Base-by-base conservation (phyloP, 2,797 vertebrate genomes). In the Glyptemys insculpta region DNA sequence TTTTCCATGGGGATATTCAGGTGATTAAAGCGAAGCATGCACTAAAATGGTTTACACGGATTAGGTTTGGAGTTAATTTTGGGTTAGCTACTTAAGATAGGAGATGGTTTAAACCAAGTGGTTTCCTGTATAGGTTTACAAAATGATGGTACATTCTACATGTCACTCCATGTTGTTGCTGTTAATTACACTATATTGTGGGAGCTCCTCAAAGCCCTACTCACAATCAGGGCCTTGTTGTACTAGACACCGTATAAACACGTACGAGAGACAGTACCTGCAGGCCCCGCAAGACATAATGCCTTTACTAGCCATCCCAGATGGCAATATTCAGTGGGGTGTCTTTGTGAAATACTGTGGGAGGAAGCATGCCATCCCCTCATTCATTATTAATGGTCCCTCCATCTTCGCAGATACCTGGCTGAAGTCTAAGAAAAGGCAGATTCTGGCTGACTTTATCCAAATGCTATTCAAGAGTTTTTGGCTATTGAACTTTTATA, bases 371-470 rank as follows among this genome's bases (percentile, higher is more conserved):
- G 31, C 6, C 31, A 34, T 34, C 59, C 31, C 59, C 15, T 47
- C 18, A 18, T 31, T 44, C 6, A 50, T 4, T 65, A 3, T 3
- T 25, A 21, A 3, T 2, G 29, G n/a, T 54, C 89, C 56, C 62
- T 82, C 1, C 0, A 29, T 34, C 56, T 53, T 41, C 72, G 2
- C 41, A 54, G 21, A 34, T 4, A 62, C 31, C 59, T 34, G 59
- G 7, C 15, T 34, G 6, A 62, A 62, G 29, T 9, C 50, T 84
- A 82, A 10, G 12, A 21, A 21, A 5, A n/a, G 65, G 31, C 31
- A 8, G 0, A 1, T 80, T 90, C 56, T 29, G 12, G 44, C 8
- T 29, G 1, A 1, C 7, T n/a, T 81, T 50, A 52, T 74, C 68
- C 8, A 21, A 59, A 54, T 23, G 29, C 8, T 4, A 10, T 25